A percentile compares a stretch with the other conserved stretches of the same genome.
Conservation (phyloP, 2,797 vertebrate genomes). For the Hylomyscus alleni region DNA sequence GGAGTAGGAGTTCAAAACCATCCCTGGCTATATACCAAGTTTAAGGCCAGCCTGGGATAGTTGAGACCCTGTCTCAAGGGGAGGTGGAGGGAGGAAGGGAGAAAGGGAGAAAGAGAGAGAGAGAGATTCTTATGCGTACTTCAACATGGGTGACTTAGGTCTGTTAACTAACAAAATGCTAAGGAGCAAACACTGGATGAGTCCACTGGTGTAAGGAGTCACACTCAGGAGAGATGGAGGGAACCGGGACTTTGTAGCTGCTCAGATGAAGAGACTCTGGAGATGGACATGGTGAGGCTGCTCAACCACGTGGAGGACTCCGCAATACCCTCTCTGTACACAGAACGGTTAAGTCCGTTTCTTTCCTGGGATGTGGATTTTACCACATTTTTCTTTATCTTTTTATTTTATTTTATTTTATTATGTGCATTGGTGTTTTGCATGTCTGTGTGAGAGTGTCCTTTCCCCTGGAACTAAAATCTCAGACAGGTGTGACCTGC, state of each 20-base stretch:
- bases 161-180: not conserved
- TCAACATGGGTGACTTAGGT: not conserved
- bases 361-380: not conserved
- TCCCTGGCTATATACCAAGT: not conserved
- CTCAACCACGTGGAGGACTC: not conserved
- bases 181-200: not conserved
- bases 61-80: not conserved
- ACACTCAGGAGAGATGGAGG: not conserved
- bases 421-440: not conserved
- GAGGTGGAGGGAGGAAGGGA: not conserved
- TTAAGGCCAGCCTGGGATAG: not conserved
- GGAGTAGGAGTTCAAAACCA: not conserved
- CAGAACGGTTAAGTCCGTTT: not conserved
- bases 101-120: not conserved
- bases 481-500: not conserved
- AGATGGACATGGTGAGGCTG: too few species aligned
- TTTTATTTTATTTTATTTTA: not conserved
- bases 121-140: not conserved
- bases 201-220: too few species aligned
- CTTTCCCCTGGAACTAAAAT: not conserved
- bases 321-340: not conserved
- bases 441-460: not conserved
- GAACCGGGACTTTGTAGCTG: not conserved
- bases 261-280: not conserved
- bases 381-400: not conserved